Percentiles rank a stretch among this genome's conserved stretches.
phyloP scores from a whole-genome alignment of 2,888 invertebrate genomes.

The Lissonota sp. region DNA sequence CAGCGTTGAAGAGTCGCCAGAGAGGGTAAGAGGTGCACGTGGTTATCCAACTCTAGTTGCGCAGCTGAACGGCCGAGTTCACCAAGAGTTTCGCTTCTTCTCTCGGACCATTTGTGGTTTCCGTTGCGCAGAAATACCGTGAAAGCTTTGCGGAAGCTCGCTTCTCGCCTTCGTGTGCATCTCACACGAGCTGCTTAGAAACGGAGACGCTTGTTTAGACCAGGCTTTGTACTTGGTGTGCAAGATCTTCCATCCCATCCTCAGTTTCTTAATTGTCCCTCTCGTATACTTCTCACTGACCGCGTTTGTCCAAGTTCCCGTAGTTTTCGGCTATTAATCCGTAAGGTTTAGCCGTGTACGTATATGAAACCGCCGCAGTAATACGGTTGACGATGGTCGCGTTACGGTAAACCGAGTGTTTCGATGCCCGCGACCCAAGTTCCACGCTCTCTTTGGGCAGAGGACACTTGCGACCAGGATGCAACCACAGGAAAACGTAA shows the following conservation, averaged over 20 bases:
- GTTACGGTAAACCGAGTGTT: constrained; percentile 80
- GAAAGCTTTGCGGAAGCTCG: constrained; percentile 49
- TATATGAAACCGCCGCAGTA: constrained; percentile 13
- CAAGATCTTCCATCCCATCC: constrained; percentile 8
- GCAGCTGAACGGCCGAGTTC: constrained; percentile 63
- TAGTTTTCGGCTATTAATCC: constrained; percentile 41
- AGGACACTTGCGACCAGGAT: constrained; percentile 63
- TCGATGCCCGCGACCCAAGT: constrained; percentile 71
- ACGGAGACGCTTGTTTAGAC: constrained; percentile 27
- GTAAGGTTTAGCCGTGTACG: background rate
- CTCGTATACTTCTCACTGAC: constrained; percentile 47
- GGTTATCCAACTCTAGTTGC: constrained; percentile 33
- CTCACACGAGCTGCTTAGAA: constrained; percentile 22
- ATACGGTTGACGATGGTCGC: constrained; percentile 77
- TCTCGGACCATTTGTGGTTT: constrained; percentile 50
- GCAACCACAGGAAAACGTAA: constrained; percentile 72
- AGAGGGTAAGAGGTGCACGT: constrained; percentile 58
- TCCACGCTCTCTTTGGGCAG: constrained; percentile 36
- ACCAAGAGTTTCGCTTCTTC: constrained; percentile 49
- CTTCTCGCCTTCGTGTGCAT: background rate
- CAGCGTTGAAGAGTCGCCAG: constrained; percentile 63
- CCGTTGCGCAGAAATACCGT: constrained; percentile 13
- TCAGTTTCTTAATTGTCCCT: constrained; percentile 51
- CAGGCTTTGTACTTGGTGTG: background rate
- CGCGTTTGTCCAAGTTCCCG: constrained; percentile 38